Evolutionary conservation across 2,113 vertebrate species (phyloP), one percentile per base, ranked within the genome.

Genomic region (Lucifuga dentata): DNA sequence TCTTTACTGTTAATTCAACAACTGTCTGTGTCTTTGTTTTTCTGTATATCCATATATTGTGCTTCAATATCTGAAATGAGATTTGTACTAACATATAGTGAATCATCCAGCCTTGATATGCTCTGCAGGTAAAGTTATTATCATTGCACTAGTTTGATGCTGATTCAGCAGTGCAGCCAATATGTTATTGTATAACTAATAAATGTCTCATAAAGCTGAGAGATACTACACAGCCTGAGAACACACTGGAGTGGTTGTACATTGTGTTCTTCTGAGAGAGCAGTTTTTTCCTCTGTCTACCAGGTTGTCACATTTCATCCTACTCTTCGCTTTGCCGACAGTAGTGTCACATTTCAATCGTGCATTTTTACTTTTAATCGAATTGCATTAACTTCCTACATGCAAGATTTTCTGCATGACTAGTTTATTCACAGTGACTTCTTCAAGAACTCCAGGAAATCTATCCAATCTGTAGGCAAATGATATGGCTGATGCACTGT

Each of bases 181-280:
- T 56, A 81, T 69, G 29, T 1, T 36, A 15, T 49, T 10, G 44
- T 24, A 21, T 21, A 26, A 32, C 49, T 49, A 33, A 49, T 24
- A 43, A 77, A 68, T 75, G 56, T 66, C 63, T 78, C 68, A 80
- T 33, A 23, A 19, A 68, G 33, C 41, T 76, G 82, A 76, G 60
- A 87, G 65, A 64, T 72, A 21, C 52, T 1, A 26, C 9, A 2
- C 17, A 13, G 5, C 20, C 50, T 48, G 53, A 64, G 35, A 61
- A 68, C 38, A 35, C 20, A 38, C 39, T 38, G 10, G 15, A n/a
- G n/a, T 40, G 5, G 53, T 43, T 49, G 60, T 60, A 73, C 69
- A 62, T 29, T 15, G 8, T 71, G 69, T 71, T 45, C 55, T 49
- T 35, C 11, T 29, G 3, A 29, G 33, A 35, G 33, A 35, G 33